Evolutionary conservation across 2,888 invertebrate species (phyloP).

Genomic region (Acleris literana): DNA sequence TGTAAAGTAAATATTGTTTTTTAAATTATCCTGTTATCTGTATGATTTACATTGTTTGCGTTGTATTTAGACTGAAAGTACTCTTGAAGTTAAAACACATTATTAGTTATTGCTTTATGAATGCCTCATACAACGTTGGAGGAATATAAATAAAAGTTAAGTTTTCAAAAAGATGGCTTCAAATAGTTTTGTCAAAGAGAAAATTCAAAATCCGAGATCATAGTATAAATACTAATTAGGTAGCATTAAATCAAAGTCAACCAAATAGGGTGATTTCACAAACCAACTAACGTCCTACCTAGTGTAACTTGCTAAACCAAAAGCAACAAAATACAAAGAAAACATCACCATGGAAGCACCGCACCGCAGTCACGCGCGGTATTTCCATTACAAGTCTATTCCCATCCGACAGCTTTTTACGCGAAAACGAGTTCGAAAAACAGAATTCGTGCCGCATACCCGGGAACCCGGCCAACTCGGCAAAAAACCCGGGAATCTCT

Average conservation of each 20-base stretch:
- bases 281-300: neutral
- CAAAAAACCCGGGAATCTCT: constrained; percentile 77
- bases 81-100: no score
- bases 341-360: neutral
- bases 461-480: constrained; percentile 58
- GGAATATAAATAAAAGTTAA: no score
- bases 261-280: neutral
- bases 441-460: constrained; percentile 58
- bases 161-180: no score
- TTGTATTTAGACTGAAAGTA: no score
- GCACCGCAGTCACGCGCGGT: constrained; percentile 23
- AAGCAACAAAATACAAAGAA: constrained; percentile 1
- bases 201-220: no score
- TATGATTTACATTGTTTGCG: no score
- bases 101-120: no score
- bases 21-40: no score
- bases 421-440: constrained; percentile 42
- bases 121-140: no score
- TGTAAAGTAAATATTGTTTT: neutral
- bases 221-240: no score
- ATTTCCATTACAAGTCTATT: constrained; percentile 38
- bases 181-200: no score
- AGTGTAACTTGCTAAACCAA: neutral
- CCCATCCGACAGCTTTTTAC: constrained; percentile 35
- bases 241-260: no score